Conservation (phyloP, 2,888 invertebrate genomes). For the Empis livida region DNA sequence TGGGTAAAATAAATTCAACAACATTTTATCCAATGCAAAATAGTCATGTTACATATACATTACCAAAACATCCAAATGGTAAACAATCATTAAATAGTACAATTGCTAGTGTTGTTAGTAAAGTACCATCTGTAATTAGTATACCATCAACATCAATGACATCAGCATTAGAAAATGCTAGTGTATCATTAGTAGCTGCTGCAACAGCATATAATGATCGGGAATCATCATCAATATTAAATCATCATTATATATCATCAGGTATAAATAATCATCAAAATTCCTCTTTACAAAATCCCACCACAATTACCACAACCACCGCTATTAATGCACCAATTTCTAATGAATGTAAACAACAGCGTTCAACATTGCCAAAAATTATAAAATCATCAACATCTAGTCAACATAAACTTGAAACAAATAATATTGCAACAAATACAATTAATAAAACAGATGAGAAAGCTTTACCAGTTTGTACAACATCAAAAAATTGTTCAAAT, state of each 20-base stretch:
- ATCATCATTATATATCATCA: neutral
- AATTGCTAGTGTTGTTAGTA: conserved; percentile 34
- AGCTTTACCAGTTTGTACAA: conserved; percentile 35
- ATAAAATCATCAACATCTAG: conserved; percentile 5
- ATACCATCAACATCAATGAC: conserved; percentile 24
- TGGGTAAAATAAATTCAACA: conserved; percentile 31
- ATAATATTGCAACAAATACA: neutral
- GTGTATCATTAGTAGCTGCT: conserved; percentile 1
- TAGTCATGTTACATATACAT: conserved; percentile 32
- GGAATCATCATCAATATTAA: conserved; percentile 8
- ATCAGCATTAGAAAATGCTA: conserved; percentile 3
- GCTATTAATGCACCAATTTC: conserved; percentile 8
- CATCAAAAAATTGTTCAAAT: conserved; percentile 36
- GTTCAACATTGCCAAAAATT: conserved; percentile 25
- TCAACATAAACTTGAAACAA: too few species aligned
- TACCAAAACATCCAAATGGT: conserved; percentile 30
- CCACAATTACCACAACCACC: conserved; percentile 9
- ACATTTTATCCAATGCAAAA: conserved; percentile 34
- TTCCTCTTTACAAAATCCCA: neutral
- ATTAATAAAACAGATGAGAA: conserved; percentile 17
- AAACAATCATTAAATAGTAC: conserved; percentile 34
- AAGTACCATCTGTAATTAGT: conserved; percentile 35
- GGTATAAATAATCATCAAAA: neutral
- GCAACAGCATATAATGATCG: conserved; percentile 1
- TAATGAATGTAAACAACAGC: conserved; percentile 16